These are phyloP conservation scores for Tridacna gigas DNA, from an alignment of 2,888 invertebrate genomes.

Conservation along the genomic window DNA sequence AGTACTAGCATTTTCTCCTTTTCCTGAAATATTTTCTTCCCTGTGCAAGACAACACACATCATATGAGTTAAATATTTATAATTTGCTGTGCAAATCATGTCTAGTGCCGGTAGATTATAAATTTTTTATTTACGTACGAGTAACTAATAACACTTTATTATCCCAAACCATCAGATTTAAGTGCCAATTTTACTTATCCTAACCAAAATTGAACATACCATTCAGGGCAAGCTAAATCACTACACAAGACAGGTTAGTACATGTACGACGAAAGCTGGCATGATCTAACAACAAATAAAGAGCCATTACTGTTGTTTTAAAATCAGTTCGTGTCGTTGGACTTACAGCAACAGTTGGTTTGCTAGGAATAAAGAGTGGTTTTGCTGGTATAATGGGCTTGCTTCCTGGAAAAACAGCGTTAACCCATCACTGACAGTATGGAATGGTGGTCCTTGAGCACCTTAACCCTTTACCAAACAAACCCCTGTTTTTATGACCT, in stretches of 20 bases:
- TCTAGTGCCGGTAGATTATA: neutral
- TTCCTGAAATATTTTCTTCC: neutral
- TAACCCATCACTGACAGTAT: neutral
- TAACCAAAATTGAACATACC: too few relatives aligned
- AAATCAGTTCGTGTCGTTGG: neutral
- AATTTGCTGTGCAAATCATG: neutral
- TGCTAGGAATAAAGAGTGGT: constrained; percentile 5
- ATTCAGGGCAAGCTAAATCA: too few relatives aligned
- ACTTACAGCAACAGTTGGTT: constrained; percentile 6
- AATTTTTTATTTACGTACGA: neutral
- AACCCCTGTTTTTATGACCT: neutral
- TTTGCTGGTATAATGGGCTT: neutral
- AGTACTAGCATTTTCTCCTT: neutral
- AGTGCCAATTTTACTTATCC: too few relatives aligned
- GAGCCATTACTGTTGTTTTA: constrained; percentile 12
- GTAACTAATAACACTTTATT: neutral
- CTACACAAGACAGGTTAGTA: too few relatives aligned
- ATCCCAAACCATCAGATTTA: too few relatives aligned
- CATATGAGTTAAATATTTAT: too few relatives aligned
- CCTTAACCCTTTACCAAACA: neutral
- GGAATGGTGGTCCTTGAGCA: neutral
- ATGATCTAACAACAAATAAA: neutral
- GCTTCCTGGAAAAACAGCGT: neutral
- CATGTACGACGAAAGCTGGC: too few relatives aligned
- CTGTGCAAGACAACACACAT: neutral